A percentile compares a stretch with the other conserved stretches of the same genome.
Conservation (phyloP, 2,113 vertebrate species). For the Odocoileus virginianus region DNA sequence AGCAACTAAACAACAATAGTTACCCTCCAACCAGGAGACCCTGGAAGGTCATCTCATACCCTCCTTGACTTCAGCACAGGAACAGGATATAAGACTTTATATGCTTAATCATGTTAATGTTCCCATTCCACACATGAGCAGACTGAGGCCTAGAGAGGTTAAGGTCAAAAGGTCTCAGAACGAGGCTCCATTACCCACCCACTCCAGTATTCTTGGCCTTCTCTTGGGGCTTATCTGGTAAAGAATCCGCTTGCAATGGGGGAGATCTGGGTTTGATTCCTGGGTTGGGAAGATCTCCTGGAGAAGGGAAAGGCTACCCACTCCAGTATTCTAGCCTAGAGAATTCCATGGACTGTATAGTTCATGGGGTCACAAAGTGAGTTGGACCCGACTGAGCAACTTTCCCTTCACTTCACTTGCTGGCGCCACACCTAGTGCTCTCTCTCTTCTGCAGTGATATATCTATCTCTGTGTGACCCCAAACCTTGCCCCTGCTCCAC, state of each 20-base stretch:
- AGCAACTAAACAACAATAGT: neutral
- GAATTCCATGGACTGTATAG: neutral
- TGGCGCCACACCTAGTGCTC: neutral
- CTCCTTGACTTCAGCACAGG: neutral
- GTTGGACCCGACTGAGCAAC: neutral
- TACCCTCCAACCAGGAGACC: neutral
- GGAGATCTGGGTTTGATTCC: neutral
- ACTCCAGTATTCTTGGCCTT: neutral
- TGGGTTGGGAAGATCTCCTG: neutral
- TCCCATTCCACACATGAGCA: neutral
- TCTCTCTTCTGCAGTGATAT: fast-evolving
- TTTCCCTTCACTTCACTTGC: neutral
- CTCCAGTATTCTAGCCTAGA: neutral
- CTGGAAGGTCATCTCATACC: neutral
- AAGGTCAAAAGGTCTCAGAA: neutral
- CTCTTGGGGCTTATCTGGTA: neutral
- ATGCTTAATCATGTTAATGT: neutral
- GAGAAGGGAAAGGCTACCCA: neutral
- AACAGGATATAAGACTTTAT: fast-evolving
- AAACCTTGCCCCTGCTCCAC: neutral
- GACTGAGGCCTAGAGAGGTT: neutral
- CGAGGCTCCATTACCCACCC: neutral
- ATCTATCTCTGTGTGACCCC: neutral
- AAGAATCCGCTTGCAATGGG: neutral
- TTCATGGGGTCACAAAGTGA: neutral